Base-by-base conservation (phyloP, 2,888 invertebrate species). In the Gortyna flavago region DNA sequence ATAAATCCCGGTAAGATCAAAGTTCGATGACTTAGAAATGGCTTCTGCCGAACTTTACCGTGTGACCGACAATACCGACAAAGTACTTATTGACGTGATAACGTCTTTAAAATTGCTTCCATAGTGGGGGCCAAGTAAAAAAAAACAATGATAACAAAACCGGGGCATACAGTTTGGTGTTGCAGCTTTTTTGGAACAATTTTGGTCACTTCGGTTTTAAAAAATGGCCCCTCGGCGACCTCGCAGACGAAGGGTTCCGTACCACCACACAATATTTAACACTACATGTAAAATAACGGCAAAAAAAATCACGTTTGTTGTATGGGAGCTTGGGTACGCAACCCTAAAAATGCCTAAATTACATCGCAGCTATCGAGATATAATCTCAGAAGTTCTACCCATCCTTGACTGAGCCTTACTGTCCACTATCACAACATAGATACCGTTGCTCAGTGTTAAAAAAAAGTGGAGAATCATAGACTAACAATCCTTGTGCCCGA, bases 11-110 rank as follows among this genome's bases (percentile, higher is more conserved):
- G 79, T 79, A 69, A 75, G 79, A 79, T 79, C 74, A 79, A 80
- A 75, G 79, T 77, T 80, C 79, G 66, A 72, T 77, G 80, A 80
- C 83, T 80, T 74, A 16, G 61, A 61, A 76, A 84, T 72, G 38
- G 69, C 59, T 84, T 70, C 70, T 72, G 73, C 9, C 13, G 9
- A 38, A 69, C 32, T 0, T 72, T 8, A 44, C n/a, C 35, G 44
- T 67, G 62, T 62, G 21, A 38, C 54, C 21, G 25, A 25, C 21
- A 35, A 6, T 11, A 62, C 35, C 2, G 62, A 16, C 18, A 48
- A 32, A 48, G 8, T 35, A 25, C 1, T 25, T 29, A 44, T 54
- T n/a, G n/a, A n/a, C n/a, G n/a, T n/a, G n/a, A n/a, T n/a, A n/a
- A n/a, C n/a, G n/a, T n/a, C n/a, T n/a, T n/a, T n/a, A n/a, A n/a